These are phyloP conservation scores for Cuculus canorus DNA, from an alignment of 2,797 vertebrate genomes.

Conservation along the genomic window DNA sequence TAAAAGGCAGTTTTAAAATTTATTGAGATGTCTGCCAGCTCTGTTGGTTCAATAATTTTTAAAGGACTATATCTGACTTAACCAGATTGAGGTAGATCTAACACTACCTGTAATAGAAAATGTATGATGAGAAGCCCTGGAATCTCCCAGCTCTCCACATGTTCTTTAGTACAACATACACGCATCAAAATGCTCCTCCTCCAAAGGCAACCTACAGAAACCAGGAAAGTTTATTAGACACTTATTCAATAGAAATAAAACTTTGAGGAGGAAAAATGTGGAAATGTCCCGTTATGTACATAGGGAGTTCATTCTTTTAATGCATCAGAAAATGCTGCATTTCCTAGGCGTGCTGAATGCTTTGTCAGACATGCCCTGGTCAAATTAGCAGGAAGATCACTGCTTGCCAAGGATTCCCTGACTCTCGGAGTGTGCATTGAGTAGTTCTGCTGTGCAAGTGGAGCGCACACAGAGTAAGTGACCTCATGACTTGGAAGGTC, in stretches of 20 bases:
- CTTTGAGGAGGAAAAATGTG: background rate
- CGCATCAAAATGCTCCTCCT: background rate
- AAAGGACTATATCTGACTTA: background rate
- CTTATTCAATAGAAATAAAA: background rate
- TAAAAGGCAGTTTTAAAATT: background rate
- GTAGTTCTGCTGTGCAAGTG: background rate
- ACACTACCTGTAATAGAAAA: background rate
- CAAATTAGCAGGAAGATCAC: background rate
- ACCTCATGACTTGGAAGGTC: background rate
- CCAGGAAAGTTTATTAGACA: background rate
- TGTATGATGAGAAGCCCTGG: background rate
- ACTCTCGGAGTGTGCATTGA: background rate
- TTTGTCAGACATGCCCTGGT: background rate
- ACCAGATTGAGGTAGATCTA: background rate
- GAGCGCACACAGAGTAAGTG: rapidly evolving
- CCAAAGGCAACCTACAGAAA: background rate
- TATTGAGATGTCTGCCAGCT: background rate
- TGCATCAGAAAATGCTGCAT: background rate
- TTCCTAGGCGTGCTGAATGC: background rate
- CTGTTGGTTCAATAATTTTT: background rate
- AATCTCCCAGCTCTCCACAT: background rate
- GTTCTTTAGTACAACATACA: background rate
- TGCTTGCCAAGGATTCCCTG: background rate
- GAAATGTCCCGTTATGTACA: rapidly evolving
- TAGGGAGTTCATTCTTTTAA: background rate